Conservation (phyloP, 2,797 vertebrate genomes). For the Sebastolobus altivelis region DNA sequence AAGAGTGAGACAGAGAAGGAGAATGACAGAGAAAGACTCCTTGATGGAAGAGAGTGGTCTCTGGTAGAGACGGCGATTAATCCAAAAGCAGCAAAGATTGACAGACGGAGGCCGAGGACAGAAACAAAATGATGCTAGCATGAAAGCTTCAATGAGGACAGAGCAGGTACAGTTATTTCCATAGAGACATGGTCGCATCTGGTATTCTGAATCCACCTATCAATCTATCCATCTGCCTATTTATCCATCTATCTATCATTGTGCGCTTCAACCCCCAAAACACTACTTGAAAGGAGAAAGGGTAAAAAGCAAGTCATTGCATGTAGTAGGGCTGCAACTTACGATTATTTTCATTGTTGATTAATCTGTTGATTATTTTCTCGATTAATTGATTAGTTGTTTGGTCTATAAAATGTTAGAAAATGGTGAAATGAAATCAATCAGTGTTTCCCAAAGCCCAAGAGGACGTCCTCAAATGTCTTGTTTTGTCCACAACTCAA, state of each 20-base stretch:
- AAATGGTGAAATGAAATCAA: too few species aligned
- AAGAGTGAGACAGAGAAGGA: conserved; percentile 23
- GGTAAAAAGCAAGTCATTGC: neutral
- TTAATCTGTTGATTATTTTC: too few species aligned
- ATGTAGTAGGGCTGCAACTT: too few species aligned
- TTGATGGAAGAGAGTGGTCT: conserved; percentile 64
- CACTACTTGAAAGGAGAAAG: neutral
- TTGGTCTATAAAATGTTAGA: too few species aligned
- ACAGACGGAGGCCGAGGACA: conserved; percentile 28
- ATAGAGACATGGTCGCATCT: conserved; percentile 1
- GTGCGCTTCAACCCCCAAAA: neutral
- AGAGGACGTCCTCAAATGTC: too few species aligned
- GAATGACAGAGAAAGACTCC: conserved; percentile 52
- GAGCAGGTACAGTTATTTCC: conserved; percentile 25
- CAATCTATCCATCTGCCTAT: neutral
- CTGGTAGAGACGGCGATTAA: conserved; percentile 58
- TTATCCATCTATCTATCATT: neutral
- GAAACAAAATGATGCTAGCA: conserved; percentile 39
- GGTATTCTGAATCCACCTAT: neutral
- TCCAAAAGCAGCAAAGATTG: conserved; percentile 56
- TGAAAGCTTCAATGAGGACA: conserved; percentile 26
- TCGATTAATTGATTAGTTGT: too few species aligned
- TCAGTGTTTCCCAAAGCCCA: too few species aligned
- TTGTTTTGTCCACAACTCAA: too few species aligned
- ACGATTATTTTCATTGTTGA: too few species aligned